Evolutionary conservation across 2,113 vertebrate species (phyloP), one percentile per base, ranked within the genome.

Genomic region (Xiphophorus maculatus): DNA sequence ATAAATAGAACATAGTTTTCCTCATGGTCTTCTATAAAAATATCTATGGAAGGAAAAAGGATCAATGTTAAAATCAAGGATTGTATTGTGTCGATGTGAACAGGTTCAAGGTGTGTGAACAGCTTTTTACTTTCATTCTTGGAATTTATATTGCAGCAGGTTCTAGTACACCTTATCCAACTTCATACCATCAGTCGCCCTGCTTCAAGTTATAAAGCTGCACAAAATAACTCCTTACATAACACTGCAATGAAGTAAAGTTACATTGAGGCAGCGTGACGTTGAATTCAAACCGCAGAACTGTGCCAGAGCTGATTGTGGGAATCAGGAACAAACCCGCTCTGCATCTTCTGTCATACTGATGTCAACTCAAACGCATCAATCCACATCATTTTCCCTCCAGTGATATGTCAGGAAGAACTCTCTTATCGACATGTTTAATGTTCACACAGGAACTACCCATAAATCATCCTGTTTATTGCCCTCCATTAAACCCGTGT

Each of bases 161-260:
- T 66, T 84, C 60, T 32, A 40, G 66, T 69, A 48, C 71, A 4
- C 63, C 66, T 82, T 84, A 84, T 69, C 71, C 67, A 86, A 82
- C 60, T 0, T 27, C 27, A 35, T 37, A 64, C 73, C 63, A 71
- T 83, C 79, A 71, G 51, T 32, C 2, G 15, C 11, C n/a, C 29
- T 30, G 44, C 69, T 81, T 30, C 33, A 48, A 79, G 81, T 74
- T 76, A 70, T 0, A 7, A 28, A 61, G 51, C 72, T 54, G 64
- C 71, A 79, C 29, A 63, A 84, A 83, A 84, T 81, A 77, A 74
- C 37, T 63, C 29, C 44, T 88, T 82, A 76, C 13, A 5, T 86
- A 86, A 87, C 66, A 11, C 48, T 48, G 28, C 64, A 70, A 83
- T 75, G 12, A 78, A 80, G 62, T 48, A 80, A 70, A 8, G 2